A percentile compares a stretch with the other conserved stretches of the same genome.
These are phyloP conservation scores for Hapalemur alaotrensis DNA, from an alignment of 2,797 vertebrate species.

Conservation along the genomic window DNA sequence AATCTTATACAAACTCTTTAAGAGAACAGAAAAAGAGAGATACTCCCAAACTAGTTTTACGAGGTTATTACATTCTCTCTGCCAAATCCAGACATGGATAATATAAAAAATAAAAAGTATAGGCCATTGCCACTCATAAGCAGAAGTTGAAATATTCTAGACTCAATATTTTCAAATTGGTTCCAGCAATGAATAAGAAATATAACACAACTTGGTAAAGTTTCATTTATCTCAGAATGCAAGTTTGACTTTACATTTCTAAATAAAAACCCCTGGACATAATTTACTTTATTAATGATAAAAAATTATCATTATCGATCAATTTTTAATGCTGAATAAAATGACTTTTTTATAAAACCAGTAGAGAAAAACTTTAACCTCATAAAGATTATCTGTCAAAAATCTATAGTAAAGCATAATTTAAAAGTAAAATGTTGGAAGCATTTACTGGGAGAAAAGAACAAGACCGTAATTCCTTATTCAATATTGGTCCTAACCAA, in stretches of 20 bases:
- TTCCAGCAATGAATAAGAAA: background rate
- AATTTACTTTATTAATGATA: background rate
- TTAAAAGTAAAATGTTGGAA: background rate
- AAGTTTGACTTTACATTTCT: background rate
- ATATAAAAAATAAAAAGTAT: conserved; percentile 19
- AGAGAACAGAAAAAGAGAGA: background rate
- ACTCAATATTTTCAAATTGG: background rate
- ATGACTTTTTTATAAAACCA: background rate
- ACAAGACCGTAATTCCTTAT: background rate
- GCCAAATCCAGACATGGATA: background rate
- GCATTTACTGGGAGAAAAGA: background rate
- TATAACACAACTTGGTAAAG: background rate
- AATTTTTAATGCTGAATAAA: background rate
- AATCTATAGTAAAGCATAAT: background rate
- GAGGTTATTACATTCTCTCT: background rate
- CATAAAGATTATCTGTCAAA: background rate
- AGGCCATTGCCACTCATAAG: background rate
- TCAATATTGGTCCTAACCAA: background rate
- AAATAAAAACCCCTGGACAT: background rate
- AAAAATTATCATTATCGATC: background rate
- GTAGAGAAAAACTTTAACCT: background rate
- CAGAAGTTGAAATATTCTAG: background rate
- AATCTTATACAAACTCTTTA: background rate
- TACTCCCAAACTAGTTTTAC: background rate
- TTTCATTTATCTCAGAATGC: background rate